Base-by-base conservation (phyloP, 2,888 invertebrate species). In the Drosophila mercatorum region DNA sequence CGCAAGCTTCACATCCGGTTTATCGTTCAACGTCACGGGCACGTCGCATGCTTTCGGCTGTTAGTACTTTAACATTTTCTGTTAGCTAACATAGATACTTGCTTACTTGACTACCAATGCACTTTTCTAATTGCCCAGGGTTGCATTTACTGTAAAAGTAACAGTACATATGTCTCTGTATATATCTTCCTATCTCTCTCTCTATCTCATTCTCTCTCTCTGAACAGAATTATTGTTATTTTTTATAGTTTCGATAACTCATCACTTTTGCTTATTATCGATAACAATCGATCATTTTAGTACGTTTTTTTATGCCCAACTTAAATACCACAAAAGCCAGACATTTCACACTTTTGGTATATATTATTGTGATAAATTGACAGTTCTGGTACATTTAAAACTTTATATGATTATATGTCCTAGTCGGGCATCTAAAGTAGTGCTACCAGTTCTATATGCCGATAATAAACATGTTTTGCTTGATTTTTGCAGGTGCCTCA, bases 401-500 rank as follows among this genome's bases (percentile, higher is more conserved):
- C 22, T 22, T 22, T 22, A 22, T 22, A 22, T 22, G 22, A 22
- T 22, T 22, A 22, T 2, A 22, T 22, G 2, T 22, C 22, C 22
- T 22, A 2, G 28, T 28, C 28, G 4, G 28, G 5, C 28, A 28
- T 28, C 28, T 5, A 28, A 28, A 5, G 28, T 28, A 28, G 28
- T 28, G 28, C 28, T 28, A 28, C 3, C 28, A 28, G 28, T 5
- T 28, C 6, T 34, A 34, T 6, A 34, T n/a, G n/a, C 5, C 14
- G 22, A 44, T 44, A 22, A 28, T 14, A 28, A 28, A 14, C 8
- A 28, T 28, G 4, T 1, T 49, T 8, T 47, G 4, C n/a, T n/a
- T 17, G n/a, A 51, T 51, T 51, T 17, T 3, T 17, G 34, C 49
- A 93, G 93, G 93, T 63, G 92, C 93, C 11, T 92, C 93, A 3